Base-by-base conservation (phyloP, 2,797 vertebrate species). In the Schizothorax lantsangensis region DNA sequence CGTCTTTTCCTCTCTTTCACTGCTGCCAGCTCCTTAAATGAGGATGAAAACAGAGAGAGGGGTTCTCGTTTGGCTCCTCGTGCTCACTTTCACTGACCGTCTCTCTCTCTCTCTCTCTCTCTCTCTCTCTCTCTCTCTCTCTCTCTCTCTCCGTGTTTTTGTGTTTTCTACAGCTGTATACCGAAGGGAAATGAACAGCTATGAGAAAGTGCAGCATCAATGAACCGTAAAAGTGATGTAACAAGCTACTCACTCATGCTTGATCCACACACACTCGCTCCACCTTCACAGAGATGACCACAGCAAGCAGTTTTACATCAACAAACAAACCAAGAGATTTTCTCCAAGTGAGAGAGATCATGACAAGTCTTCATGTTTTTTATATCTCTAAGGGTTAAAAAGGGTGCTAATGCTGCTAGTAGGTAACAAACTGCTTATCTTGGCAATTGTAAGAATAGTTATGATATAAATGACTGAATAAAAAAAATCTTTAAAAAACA, bases 101-200 rank as follows among this genome's bases (percentile, higher is more conserved):
- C 89, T 88, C 92, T 91, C 92, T 91, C 90, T 89, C 90, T 90
- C 91, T 91, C 88, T 81, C 90, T 33, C 74, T 62, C 77, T 17
- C 79, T 38, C 88, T 43, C 81, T 69, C 33, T 43, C 74, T 71
- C 71, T 12, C 72, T 36, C 88, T 43, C 84, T 69, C 33, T 38
- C 68, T 71, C 77, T 12, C 79, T 47, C 88, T 33, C 84, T 57
- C 33, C n/a, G 11, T 52, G 19, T 59, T 4, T 62, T 6, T 73
- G n/a, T 64, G 19, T 84, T 5, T 84, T 64, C 30, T 38, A 40
- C 74, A 57, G 49, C 73, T 84, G 43, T 78, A 30, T 66, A 21
- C 83, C 36, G 54, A 84, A 40, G 36, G 64, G 64, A 71, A 59
- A 71, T 54, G 17, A 57, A 71, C 64, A 79, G 36, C 23, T 66